Percentiles rank a stretch among this genome's conserved stretches.
Evolutionary conservation across 2,113 vertebrate genomes (phyloP).

Genomic region (Telmatochromis sp.): DNA sequence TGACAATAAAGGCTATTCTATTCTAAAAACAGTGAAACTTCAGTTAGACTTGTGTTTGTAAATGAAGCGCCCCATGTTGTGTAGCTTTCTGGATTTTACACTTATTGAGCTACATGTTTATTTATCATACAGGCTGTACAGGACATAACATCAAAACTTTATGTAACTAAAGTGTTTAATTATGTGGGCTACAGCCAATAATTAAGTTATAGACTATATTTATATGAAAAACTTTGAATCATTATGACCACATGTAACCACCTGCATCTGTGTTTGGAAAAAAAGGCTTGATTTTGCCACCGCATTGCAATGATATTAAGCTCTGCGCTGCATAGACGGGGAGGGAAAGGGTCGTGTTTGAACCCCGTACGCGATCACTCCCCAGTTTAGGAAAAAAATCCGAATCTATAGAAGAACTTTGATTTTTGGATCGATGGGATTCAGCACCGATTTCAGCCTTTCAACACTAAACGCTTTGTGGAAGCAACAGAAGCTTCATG

Average conservation of each 20-base stretch:
- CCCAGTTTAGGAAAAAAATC: not conserved
- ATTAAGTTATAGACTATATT: not conserved
- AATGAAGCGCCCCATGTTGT: not conserved
- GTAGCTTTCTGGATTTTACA: accelerated
- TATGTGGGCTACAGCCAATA: not conserved
- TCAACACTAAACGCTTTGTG: not conserved
- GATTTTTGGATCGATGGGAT: not conserved
- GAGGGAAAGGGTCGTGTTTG: not conserved
- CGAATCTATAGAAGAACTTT: not conserved
- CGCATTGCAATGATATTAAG: not conserved
- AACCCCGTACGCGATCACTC: not conserved
- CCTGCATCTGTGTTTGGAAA: not conserved
- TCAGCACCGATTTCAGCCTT: not conserved
- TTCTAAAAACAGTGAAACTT: not conserved
- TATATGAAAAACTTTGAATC: not conserved
- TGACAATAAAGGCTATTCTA: not conserved
- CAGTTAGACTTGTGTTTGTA: not conserved
- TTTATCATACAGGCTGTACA: not conserved
- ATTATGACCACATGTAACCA: not conserved
- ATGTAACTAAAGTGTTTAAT: not conserved
- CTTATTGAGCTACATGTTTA: accelerated
- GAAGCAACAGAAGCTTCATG: not conserved
- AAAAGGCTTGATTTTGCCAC: not conserved
- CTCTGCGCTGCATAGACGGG: not conserved
- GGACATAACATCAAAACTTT: not conserved